Percentiles rank a stretch among this genome's conserved stretches.
Conservation (phyloP, 2,888 invertebrate genomes). For the Netelia inedita region DNA sequence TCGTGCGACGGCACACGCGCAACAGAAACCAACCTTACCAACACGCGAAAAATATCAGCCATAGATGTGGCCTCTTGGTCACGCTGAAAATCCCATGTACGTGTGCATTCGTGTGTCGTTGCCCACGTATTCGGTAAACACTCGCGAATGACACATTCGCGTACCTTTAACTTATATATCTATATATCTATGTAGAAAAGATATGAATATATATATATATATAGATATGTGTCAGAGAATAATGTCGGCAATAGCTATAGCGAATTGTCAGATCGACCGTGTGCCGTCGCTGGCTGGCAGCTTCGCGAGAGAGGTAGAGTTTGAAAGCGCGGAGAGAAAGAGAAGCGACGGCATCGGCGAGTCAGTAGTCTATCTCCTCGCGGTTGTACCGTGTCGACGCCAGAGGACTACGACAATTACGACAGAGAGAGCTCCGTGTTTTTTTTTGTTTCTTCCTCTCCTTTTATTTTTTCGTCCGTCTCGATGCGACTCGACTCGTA, state of each 20-base stretch:
- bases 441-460: constrained; percentile 2
- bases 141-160: not conserved
- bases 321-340: constrained; percentile 43
- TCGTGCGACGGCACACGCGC: constrained; percentile 46
- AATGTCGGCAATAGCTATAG: not conserved
- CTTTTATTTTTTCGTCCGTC: not conserved
- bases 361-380: constrained; percentile 60
- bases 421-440: not conserved
- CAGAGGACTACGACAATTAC: not conserved
- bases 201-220: not conserved
- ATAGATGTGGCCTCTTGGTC: not conserved
- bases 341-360: constrained; percentile 21
- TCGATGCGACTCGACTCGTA: constrained; percentile 19
- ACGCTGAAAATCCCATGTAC: not conserved
- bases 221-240: not conserved
- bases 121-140: not conserved
- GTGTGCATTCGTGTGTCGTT: not conserved
- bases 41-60: not conserved
- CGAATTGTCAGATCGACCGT: constrained; percentile 60
- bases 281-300: constrained; percentile 29
- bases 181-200: not conserved
- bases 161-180: not conserved
- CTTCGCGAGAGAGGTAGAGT: constrained; percentile 5
- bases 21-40: constrained; percentile 14
- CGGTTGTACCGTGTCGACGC: constrained; percentile 40